These are phyloP conservation scores for Volucella inanis DNA, from an alignment of 2,888 invertebrate species.

Conservation along the genomic window DNA sequence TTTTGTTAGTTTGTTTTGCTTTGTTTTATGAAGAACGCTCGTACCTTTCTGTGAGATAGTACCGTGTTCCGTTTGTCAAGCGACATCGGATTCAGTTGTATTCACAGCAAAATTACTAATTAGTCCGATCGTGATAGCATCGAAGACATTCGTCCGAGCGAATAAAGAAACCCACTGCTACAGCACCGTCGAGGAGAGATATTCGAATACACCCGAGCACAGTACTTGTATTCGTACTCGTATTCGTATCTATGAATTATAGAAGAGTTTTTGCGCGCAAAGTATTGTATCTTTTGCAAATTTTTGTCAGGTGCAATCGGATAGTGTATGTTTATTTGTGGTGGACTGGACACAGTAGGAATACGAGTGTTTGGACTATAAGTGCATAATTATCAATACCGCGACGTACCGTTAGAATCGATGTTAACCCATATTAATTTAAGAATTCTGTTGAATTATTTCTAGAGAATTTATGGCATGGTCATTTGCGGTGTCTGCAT, in stretches of 20 bases:
- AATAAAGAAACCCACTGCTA: slow-evolving; percentile 32
- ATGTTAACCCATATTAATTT: slow-evolving; percentile 75
- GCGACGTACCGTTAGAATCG: slow-evolving; percentile 65
- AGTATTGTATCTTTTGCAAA: slow-evolving; percentile 44
- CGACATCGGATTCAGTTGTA: slow-evolving; percentile 68
- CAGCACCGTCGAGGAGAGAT: not conserved
- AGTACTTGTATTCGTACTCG: slow-evolving; percentile 11
- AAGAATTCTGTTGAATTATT: slow-evolving; percentile 71
- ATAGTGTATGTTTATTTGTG: slow-evolving; percentile 18
- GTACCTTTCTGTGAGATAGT: slow-evolving; percentile 13
- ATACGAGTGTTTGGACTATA: slow-evolving; percentile 36
- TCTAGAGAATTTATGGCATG: slow-evolving; percentile 68
- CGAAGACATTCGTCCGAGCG: slow-evolving; percentile 36
- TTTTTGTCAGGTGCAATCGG: slow-evolving; percentile 72
- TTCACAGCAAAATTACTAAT: slow-evolving; percentile 69
- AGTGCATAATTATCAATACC: slow-evolving; percentile 62
- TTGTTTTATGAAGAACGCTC: slow-evolving; percentile 33
- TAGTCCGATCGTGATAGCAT: slow-evolving; percentile 65
- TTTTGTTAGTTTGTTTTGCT: slow-evolving; percentile 8
- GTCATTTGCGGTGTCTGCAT: slow-evolving; percentile 71
- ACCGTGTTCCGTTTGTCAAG: slow-evolving; percentile 60
- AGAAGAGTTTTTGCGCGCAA: slow-evolving; percentile 53
- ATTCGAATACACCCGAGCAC: slow-evolving; percentile 19
- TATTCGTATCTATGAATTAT: slow-evolving; percentile 68
- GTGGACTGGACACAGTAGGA: slow-evolving; percentile 48